A percentile compares a stretch with the other conserved stretches of the same genome.
Conservation (phyloP, 2,888 invertebrate genomes). For the Drosophila mayaguana region DNA sequence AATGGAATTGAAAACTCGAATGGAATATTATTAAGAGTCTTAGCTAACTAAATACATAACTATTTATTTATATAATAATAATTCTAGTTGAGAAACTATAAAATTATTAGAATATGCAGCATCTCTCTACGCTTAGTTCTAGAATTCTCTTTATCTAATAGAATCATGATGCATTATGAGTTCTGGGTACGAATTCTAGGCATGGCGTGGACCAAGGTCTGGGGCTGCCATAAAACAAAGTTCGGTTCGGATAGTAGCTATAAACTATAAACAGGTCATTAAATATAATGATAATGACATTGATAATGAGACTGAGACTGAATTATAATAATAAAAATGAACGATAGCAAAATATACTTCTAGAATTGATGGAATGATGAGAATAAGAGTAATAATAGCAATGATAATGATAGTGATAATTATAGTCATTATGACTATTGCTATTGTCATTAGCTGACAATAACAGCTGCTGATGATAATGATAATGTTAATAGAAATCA, state of each 20-base stretch:
- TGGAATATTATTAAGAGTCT: too few species aligned
- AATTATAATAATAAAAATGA: not conserved
- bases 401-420: not conserved
- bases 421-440: too few species aligned
- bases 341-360: not conserved
- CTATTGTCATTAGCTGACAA: too few species aligned
- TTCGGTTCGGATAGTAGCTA: not conserved
- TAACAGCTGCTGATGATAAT: too few species aligned
- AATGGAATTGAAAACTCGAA: not conserved
- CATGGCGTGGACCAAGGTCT: not conserved
- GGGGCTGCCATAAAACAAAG: not conserved
- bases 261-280: not conserved
- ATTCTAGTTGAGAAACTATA: too few species aligned
- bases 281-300: not conserved
- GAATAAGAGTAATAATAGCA: not conserved
- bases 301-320: not conserved
- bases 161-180: too few species aligned
- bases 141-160: too few species aligned
- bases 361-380: not conserved
- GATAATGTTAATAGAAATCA: too few species aligned
- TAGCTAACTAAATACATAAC: too few species aligned
- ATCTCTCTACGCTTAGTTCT: too few species aligned
- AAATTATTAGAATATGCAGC: too few species aligned
- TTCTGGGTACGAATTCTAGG: constrained; percentile 3
- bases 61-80: too few species aligned